These are phyloP conservation scores for Philantomba maxwellii DNA, from an alignment of 2,113 vertebrate genomes.

Conservation along the genomic window DNA sequence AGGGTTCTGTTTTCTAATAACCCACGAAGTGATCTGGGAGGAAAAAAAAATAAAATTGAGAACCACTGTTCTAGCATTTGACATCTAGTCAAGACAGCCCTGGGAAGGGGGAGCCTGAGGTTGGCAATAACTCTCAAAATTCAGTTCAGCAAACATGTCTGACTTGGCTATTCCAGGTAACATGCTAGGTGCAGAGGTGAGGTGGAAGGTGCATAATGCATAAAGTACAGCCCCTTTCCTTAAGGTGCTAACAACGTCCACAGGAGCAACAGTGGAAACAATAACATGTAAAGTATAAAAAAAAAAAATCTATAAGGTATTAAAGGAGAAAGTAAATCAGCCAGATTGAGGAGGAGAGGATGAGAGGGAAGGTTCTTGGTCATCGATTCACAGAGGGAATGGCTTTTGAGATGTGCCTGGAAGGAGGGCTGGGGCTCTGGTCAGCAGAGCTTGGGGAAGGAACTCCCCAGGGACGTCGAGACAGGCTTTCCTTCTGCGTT, in stretches of 20 bases:
- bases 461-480: too few relatives aligned
- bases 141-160: neutral
- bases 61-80: neutral
- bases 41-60: neutral
- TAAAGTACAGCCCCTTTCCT: neutral
- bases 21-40: neutral
- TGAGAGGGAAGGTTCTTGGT: neutral
- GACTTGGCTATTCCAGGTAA: neutral
- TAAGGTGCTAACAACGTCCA: neutral
- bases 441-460: neutral
- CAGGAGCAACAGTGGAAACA: neutral
- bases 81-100: neutral
- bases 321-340: neutral
- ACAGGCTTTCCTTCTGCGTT: neutral
- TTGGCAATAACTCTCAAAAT: neutral
- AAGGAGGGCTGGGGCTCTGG: neutral
- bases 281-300: neutral
- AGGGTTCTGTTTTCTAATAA: neutral
- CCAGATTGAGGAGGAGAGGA: neutral
- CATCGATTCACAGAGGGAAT: fast-evolving
- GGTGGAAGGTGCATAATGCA: neutral
- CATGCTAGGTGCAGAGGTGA: neutral
- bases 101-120: neutral
- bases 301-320: neutral
- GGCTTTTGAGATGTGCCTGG: neutral